Conservation (phyloP, 2,113 vertebrate genomes). For the Daboia siamensis region DNA sequence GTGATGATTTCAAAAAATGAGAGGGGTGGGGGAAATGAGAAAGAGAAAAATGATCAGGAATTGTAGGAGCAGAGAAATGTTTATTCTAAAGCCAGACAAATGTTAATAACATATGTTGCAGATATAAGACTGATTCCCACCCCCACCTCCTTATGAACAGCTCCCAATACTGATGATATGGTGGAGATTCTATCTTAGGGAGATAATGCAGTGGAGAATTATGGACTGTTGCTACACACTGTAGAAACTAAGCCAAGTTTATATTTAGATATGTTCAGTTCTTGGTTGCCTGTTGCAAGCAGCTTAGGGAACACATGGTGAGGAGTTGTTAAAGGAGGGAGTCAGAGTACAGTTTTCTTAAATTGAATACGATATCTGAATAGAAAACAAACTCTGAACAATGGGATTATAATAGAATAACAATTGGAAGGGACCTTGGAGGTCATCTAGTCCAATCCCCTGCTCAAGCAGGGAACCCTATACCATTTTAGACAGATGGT, state of each 20-base stretch:
- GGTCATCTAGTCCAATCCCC: background rate
- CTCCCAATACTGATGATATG: conserved; percentile 36
- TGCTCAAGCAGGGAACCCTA: background rate
- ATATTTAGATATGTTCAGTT: conserved; percentile 49
- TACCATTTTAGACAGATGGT: background rate
- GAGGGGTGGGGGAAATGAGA: background rate
- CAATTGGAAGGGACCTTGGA: background rate
- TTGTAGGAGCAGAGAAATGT: conserved; percentile 42
- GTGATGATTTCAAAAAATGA: conserved; percentile 58
- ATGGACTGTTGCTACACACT: conserved; percentile 19
- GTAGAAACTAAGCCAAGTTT: conserved; percentile 15
- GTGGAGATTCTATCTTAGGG: conserved; percentile 21
- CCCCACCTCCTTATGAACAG: background rate
- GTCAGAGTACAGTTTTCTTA: background rate
- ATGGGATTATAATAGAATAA: background rate
- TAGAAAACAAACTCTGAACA: background rate
- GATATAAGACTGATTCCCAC: conserved; percentile 1
- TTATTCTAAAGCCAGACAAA: conserved; percentile 48
- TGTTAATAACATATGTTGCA: conserved; percentile 26
- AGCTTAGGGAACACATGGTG: background rate
- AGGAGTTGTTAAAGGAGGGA: background rate
- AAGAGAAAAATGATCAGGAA: conserved; percentile 17
- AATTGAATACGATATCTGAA: background rate
- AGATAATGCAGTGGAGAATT: conserved; percentile 42
- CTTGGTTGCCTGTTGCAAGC: conserved; percentile 51